Evolutionary conservation across 2,113 vertebrate genomes (phyloP), one percentile per base, ranked within the genome.

Genomic region (Chlorodrepanis virens): DNA sequence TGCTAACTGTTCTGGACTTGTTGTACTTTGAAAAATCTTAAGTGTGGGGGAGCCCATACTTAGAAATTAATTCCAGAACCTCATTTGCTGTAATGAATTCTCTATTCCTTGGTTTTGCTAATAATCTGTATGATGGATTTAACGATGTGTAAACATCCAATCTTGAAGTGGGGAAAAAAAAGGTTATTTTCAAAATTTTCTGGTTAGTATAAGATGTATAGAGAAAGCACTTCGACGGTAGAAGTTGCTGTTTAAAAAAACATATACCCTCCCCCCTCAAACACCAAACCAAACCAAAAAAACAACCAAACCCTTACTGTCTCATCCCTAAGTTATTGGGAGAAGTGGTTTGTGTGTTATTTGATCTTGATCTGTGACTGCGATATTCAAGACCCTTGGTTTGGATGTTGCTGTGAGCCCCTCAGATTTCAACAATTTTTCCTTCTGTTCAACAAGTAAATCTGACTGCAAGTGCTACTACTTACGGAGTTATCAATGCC

Each of bases 241-340:
- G 37, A 53, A 22, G 9, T 85, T 37, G 10, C 53, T 54, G 28
- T 57, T 67, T 50, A 17, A 50, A 47, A 56, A 49, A 35, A 0
- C 6, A 11, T 25, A n/a, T 53, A 13, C 9, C 16, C 8, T 24
- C 2, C 10, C 24, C 2, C 5, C 12, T 16, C 1, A 33, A 71
- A 19, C 69, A 40, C 11, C 18, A 57, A 50, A 14, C 3, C 16
- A 44, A 31, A 53, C 1, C 12, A 20, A 79, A 45, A 65, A 50
- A 17, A 3, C 13, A n/a, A 28, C 11, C 20, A 42, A 71, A 31
- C 14, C 33, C 21, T 29, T 42, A 18, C 17, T 59, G 16, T 19
- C 14, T 37, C 23, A 49, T n/a, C 12, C 17, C 22, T 35, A 54
- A 68, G 14, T 35, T 77, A 14, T 15, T 89, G 25, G 64, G 80